phyloP scores from a whole-genome alignment of 2,113 vertebrate species.

The Pardalotus punctatus region DNA sequence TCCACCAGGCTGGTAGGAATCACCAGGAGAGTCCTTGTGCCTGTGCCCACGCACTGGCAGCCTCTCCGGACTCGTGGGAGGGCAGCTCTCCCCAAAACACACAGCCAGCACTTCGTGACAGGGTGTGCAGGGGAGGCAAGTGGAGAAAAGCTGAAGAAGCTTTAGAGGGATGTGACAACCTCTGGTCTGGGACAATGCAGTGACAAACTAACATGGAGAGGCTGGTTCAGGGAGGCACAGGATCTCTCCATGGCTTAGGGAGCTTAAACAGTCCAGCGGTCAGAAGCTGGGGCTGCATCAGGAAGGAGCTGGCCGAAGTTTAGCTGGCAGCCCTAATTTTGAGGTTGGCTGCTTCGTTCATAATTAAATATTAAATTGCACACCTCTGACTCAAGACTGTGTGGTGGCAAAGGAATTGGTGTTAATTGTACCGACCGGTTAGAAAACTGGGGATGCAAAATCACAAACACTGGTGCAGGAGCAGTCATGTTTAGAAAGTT shows the following conservation, averaged over 20 bases:
- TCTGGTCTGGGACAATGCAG: background rate
- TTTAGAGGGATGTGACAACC: background rate
- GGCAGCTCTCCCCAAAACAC: background rate
- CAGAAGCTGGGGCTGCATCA: background rate
- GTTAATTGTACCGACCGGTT: background rate
- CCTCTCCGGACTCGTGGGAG: background rate
- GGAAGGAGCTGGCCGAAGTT: background rate
- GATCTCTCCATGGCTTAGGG: background rate
- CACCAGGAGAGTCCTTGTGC: background rate
- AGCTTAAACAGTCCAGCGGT: background rate
- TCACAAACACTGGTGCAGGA: background rate
- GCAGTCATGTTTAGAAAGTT: background rate
- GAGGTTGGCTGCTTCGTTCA: background rate
- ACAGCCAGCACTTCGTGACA: background rate
- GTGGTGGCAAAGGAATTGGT: background rate
- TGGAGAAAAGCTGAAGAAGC: background rate
- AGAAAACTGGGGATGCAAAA: background rate
- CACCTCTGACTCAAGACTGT: background rate
- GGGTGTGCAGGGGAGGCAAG: background rate
- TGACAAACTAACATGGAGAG: fast-evolving
- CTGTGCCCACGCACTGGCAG: background rate
- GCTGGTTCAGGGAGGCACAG: background rate
- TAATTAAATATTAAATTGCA: constrained; percentile 1
- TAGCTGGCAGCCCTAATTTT: constrained; percentile 30
- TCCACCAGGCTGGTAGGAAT: background rate